Evolutionary conservation across 2,113 vertebrate species (phyloP), one percentile per base, ranked within the genome.

Genomic region (Athene noctua): DNA sequence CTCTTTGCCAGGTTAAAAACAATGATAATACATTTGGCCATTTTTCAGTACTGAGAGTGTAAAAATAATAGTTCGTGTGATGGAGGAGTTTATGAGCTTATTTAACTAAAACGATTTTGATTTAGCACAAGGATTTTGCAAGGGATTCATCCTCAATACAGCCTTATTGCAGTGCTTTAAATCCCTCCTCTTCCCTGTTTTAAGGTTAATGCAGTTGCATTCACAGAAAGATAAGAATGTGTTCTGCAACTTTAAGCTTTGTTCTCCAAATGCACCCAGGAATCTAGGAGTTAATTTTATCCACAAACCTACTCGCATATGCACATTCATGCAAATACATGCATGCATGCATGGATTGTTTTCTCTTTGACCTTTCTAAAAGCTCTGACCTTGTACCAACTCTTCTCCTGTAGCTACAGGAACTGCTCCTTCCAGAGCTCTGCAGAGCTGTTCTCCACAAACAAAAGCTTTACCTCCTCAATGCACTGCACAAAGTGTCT

Each of bases 341-440:
- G 13, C n/a, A 59, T 9, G 46, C 46, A 73, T 5, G 59, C 49
- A 22, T 10, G 47, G 42, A 9, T 89, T 78, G 52, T 79, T 90
- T 88, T 40, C 86, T 80, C 80, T 78, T 40, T 83, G 81, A 55
- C 71, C 81, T 90, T 95, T 80, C 46, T 59, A 11, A 74, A 70
- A 71, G 55, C 91, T 88, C 63, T 94, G 96, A 95, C 96, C 87
- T 97, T 96, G 94, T 59, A 71, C 32, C 73, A 90, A 34, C 74
- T 51, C 80, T 61, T 49, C 47, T 66, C 29, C 80, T 30, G 62
- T 18, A 82, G 58, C 70, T 59, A 47, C 44, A 26, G 83, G 40
- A 84, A 42, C 55, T 42, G 91, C 84, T 92, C 87, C 74, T 94
- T 94, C 66, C 71, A 83, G 73, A 38, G 40, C 90, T 93, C 90